Evolutionary conservation across 2,888 invertebrate species (phyloP), one percentile per base, ranked within the genome.

Genomic region (Dryobota labecula): DNA sequence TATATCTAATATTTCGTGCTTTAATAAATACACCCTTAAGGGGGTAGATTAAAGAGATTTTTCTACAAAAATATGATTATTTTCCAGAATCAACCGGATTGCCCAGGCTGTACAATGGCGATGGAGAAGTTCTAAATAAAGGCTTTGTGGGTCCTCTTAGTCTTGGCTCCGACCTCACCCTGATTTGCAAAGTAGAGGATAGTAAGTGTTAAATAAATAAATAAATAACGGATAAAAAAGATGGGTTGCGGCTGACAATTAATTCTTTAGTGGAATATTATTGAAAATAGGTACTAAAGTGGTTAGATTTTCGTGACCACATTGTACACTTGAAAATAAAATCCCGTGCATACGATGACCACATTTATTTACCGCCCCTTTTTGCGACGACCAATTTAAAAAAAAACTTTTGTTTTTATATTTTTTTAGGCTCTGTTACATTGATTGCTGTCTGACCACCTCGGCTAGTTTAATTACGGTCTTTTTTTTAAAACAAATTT

Each of bases 131-230:
- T 57, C 85, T 94, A 15, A 86, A 83, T 11, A 85, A 86, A 8
- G 85, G 83, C 0, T 61, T 90, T 69, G 84, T 94, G 0, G 94
- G 92, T 0, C 93, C 94, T 0, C 79, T 93, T 11, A 89, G 88
- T 18, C 77, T 94, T 1, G 92, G 92, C 0, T 80, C 92, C 0
- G 87, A 92, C 49, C 78, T 94, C 38, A 90, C 88, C 0, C 85
- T 95, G 0, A 82, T 87, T 2, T 94, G 95, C 68, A 90, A 92
- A 86, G 93, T 94, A 0, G 84, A 90, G 2, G 89, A 91, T 63
- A 88, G 95, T 94, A 87, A 76, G 86, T 70, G 72, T 49, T 57
- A 33, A n/a, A 27, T 2, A 2, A 41, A n/a, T 2, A 2, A 41
- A n/a, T 2, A 8, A 27, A 51, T 27, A 49, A 30, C 5, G 13